Evolutionary conservation across 2,888 invertebrate species (phyloP).

Genomic region (Mythimna loreyi): DNA sequence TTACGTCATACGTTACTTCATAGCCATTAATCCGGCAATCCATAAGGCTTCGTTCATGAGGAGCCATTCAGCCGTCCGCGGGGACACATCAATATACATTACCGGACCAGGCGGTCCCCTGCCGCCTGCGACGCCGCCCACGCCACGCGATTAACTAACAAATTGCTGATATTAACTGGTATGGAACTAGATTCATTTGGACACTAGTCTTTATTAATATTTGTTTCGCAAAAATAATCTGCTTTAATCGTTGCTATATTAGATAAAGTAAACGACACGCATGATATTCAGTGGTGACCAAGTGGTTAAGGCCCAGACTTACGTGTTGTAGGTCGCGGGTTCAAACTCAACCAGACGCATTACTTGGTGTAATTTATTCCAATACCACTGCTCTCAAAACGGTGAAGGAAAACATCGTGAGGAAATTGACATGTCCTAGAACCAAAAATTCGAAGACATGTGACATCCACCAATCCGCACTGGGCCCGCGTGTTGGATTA

Average conservation of each 20-base stretch:
- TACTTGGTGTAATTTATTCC: too few species aligned
- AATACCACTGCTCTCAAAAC: too few species aligned
- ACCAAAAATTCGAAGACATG: too few species aligned
- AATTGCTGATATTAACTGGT: conserved; percentile 28
- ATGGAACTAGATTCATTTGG: conserved; percentile 12
- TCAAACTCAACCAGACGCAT: too few species aligned
- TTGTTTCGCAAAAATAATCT: not conserved
- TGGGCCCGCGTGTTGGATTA: too few species aligned
- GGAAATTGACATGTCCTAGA: too few species aligned
- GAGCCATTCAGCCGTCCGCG: conserved; percentile 12
- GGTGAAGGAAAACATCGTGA: too few species aligned
- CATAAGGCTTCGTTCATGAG: conserved; percentile 13
- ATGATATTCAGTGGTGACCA: too few species aligned
- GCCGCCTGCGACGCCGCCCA: conserved; percentile 38
- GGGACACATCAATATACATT: conserved; percentile 54
- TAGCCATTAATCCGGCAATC: conserved; percentile 20
- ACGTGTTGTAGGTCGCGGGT: too few species aligned
- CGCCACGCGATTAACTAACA: conserved; percentile 22
- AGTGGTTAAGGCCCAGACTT: too few species aligned
- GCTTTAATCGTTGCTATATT: not conserved
- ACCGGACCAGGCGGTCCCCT: conserved; percentile 27
- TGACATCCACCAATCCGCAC: too few species aligned
- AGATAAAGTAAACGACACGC: not conserved
- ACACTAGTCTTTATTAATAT: not conserved
- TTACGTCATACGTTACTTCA: conserved; percentile 31